A percentile compares a stretch with the other conserved stretches of the same genome.
These are phyloP conservation scores for Chloropsis hardwickii DNA, from an alignment of 2,113 vertebrate species.

Conservation along the genomic window DNA sequence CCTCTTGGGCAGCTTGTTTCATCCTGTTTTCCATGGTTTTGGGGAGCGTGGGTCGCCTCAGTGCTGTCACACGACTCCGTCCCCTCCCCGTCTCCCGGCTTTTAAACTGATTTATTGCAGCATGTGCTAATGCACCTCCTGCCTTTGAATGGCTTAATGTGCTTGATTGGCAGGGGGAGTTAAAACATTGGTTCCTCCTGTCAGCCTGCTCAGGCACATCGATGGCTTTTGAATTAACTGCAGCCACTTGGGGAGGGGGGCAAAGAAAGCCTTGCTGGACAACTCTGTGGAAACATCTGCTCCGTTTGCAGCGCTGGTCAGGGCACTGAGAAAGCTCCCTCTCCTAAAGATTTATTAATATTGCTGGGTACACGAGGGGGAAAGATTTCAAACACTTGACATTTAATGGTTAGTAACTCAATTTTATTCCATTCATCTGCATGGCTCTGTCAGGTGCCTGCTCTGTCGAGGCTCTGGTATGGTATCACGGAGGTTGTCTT, in stretches of 20 bases:
- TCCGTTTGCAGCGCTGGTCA: neutral
- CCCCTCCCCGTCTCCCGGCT: fast-evolving
- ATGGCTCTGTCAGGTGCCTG: neutral
- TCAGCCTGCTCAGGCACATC: neutral
- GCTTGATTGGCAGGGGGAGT: constrained; percentile 32
- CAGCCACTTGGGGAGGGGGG: neutral
- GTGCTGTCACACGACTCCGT: fast-evolving
- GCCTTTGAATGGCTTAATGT: neutral
- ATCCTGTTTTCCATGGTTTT: fast-evolving
- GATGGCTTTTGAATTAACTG: constrained; percentile 43
- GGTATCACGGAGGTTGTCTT: neutral
- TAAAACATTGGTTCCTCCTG: constrained; percentile 39
- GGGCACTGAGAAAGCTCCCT: neutral
- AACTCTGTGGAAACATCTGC: neutral
- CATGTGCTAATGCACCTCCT: neutral
- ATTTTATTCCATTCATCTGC: constrained; percentile 57
- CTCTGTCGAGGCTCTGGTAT: neutral
- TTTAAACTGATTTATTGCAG: neutral
- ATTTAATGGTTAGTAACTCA: constrained; percentile 63
- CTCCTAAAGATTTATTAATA: constrained; percentile 61
- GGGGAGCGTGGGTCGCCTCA: fast-evolving
- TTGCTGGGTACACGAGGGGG: constrained; percentile 1
- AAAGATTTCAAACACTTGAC: constrained; percentile 56
- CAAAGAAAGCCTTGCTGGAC: neutral
- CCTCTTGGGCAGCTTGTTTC: neutral